Percentiles rank a stretch among this genome's conserved stretches.
These are phyloP conservation scores for Phylloscopus trochilus DNA, from an alignment of 2,113 vertebrate species.

Conservation along the genomic window DNA sequence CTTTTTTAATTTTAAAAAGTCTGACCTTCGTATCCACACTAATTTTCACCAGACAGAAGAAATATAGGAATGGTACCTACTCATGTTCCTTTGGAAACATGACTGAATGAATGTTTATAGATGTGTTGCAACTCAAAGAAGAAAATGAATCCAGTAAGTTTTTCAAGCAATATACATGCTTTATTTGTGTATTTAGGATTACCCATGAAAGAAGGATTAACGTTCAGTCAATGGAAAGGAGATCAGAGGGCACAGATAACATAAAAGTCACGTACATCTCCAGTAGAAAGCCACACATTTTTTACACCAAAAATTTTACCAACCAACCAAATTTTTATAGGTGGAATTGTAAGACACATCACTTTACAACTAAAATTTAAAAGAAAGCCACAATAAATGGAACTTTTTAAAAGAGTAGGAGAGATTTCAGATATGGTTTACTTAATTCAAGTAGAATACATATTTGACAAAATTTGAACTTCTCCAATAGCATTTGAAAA, in stretches of 20 bases:
- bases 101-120: neutral
- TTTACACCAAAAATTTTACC: neutral
- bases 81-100: neutral
- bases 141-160: neutral
- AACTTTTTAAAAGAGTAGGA: neutral
- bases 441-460: neutral
- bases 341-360: neutral
- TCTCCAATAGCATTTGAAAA: neutral
- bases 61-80: neutral
- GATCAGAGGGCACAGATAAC: constrained; percentile 26
- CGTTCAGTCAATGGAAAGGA: neutral
- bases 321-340: neutral
- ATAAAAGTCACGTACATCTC: neutral
- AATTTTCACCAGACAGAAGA: neutral
- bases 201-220: constrained; percentile 47
- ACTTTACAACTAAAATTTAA: neutral
- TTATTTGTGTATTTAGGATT: constrained; percentile 10
- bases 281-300: neutral
- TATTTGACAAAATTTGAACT: neutral
- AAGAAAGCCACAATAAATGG: neutral
- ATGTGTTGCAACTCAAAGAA: neutral
- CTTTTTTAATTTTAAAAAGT: neutral
- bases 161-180: neutral
- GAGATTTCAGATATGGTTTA: neutral
- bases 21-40: neutral